phyloP scores from a whole-genome alignment of 2,113 vertebrate species.

The Trochalopteron elliotii region DNA sequence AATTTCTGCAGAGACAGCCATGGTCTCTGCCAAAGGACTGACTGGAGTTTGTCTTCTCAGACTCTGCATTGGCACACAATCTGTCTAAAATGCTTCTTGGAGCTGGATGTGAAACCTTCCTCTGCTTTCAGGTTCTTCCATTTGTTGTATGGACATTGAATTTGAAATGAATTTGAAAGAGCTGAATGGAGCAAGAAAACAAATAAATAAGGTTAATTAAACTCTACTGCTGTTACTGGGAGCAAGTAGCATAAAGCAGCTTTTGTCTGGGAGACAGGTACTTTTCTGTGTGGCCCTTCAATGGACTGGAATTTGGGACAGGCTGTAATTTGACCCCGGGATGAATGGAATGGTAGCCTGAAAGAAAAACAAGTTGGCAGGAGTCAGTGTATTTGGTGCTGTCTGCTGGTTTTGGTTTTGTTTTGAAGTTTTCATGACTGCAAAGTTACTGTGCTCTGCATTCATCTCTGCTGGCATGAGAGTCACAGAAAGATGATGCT shows the following conservation, averaged over 20 bases:
- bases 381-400: neutral
- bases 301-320: conserved; percentile 29
- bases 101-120: conserved; percentile 3
- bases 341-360: neutral
- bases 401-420: neutral
- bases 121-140: conserved; percentile 34
- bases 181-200: neutral
- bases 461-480: neutral
- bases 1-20: neutral
- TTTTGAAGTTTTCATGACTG: neutral
- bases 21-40: neutral
- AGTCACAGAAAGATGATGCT: neutral
- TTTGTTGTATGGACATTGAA: neutral
- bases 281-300: conserved; percentile 43
- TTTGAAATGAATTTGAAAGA: conserved; percentile 2
- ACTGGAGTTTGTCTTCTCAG: neutral
- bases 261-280: conserved; percentile 59
- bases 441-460: neutral
- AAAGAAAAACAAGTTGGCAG: conserved; percentile 31
- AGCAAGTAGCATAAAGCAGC: conserved; percentile 40
- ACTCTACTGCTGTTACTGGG: neutral
- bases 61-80: neutral
- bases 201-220: conserved; percentile 47
- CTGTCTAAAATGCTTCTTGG: neutral
- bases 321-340: conserved; percentile 17